Base-by-base conservation (phyloP, 1,140 invertebrate genomes). In the Heliconius eleuchia region DNA sequence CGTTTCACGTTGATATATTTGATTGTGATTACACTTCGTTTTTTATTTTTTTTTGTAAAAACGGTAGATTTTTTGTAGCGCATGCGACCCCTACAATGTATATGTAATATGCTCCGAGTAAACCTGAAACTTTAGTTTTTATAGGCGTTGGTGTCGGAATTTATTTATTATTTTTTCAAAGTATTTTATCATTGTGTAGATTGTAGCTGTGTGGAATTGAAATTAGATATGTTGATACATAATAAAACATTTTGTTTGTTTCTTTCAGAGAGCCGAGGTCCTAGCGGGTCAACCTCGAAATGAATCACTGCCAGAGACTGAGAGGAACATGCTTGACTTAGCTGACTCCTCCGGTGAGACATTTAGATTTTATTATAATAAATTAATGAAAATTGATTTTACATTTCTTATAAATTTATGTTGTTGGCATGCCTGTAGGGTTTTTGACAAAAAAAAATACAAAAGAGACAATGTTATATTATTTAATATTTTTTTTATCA, bases 281-380 rank as follows among this genome's bases (percentile, higher is more conserved):
- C 80, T 90, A 8, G 80, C 85, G 42, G 83, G 83, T 46, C 88
- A 89, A 80, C 78, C 84, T 66, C 85, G 89, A 80, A 90, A 85
- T 83, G 91, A 93, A 83, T 77, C 89, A 84, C 85, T 93, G 85
- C 90, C 90, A 83, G 91, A 92, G 78, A 85, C 90, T 83, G 92
- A 93, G 34, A 88, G 89, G 78, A 89, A 76, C 81, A 86, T 92
- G 78, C 89, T 92, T 19, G 90, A 94, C 66, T 78, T 91, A 79
- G 87, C 88, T 73, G 91, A 93, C 80, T 77, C 89, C 74, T 85
- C 89, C 76, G 91, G 92, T 94, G 76, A 85, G 87, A 82, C 8
- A 77, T 76, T 16, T 13, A 34, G 30, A 23, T 9, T 30, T 16
- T 66, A 5, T 8, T 66, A 66, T 30, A 13, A 30, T 30, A 66